Conservation (phyloP, 2,113 vertebrate genomes). For the Rattus norvegicus region GRCr8 NC_086039.1:146482001-146482500, state of each 20-base stretch:
- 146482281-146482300: background rate
- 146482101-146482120: background rate
- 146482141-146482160: background rate
- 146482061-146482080: background rate
- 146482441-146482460: background rate
- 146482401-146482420: background rate
- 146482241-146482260: background rate
- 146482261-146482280: background rate
- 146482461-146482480: background rate
- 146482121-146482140: background rate
- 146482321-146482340: background rate
- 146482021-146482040: background rate
- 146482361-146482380: background rate
- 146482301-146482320: background rate
- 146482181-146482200: background rate
- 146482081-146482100: background rate
- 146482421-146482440: background rate
- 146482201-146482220: background rate
- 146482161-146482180: background rate
- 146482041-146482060: background rate
- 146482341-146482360: background rate
- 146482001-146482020: background rate
- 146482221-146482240: background rate
- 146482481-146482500: background rate
- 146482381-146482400: background rate